Base-by-base conservation (phyloP, 2,888 invertebrate species). In the Mythimna impura region DNA sequence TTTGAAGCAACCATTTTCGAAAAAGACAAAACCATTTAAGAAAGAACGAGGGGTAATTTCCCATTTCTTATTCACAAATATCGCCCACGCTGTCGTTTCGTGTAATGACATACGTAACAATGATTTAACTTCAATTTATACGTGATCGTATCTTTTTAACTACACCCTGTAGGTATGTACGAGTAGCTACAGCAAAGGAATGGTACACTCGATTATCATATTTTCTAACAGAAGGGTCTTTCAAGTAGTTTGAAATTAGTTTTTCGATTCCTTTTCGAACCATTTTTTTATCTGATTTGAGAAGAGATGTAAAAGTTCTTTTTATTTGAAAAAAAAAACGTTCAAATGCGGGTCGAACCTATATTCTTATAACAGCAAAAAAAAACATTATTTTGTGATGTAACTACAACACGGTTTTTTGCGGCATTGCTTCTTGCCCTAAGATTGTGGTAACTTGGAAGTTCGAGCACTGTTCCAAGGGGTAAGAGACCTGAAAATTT, bases 71-170 rank as follows among this genome's bases (percentile, higher is more conserved):
- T 52, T 20, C 50, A 52, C 50, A 55, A 73, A 25, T 25, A 1
- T 30, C n/a, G 6, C 25, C 36, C 14, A 52, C 50, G n/a, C 50
- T 8, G 50, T 52, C 50, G 50, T 61, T 60, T 10, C 7, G 17
- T 30, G 12, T 65, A 54, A 73, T 73, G 64, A 54, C 47, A 47
- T 61, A 65, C 30, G 14, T 60, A 63, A 54, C 64, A 55, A 64
- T 54, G 52, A 68, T 76, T 47, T 63, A 52, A 64, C 12, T 65
- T 72, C 43, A 57, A 12, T 79, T 57, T 75, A 68, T 57, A n/a
- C 22, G 47, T 22, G 73, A 67, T 68, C 69, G 62, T 70, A 76
- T 74, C 61, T 71, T 72, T 73, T 62, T 70, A 62, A 66, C 22
- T 58, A 55, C 64, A 43, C 14, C 20, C 55, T 25, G 17, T 43